Conservation (phyloP, 2,888 invertebrate species). For the Laothoe populi region DNA sequence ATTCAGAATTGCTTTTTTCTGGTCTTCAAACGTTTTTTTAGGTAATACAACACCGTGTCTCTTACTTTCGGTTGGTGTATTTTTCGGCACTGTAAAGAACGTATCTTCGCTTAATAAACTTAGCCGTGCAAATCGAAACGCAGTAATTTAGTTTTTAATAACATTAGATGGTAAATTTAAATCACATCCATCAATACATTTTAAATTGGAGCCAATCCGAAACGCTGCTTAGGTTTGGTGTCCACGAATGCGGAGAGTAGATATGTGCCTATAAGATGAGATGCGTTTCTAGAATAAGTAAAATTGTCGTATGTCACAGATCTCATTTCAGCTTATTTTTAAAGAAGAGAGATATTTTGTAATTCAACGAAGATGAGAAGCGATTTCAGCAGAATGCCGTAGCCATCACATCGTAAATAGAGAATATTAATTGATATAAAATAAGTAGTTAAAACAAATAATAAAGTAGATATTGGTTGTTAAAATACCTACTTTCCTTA, state of each 20-base stretch:
- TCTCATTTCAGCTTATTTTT: neutral
- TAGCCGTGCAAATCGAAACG: constrained; percentile 15
- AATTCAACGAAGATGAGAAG: no score
- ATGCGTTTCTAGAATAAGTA: neutral
- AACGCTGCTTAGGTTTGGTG: neutral
- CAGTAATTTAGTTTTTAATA: constrained; percentile 20
- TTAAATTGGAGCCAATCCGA: neutral
- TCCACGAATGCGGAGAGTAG: neutral
- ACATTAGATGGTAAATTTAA: constrained; percentile 7
- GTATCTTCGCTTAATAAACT: constrained; percentile 10
- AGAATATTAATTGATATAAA: no score
- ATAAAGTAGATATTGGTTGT: no score
- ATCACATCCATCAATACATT: neutral
- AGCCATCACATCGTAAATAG: no score
- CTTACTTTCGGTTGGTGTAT: neutral
- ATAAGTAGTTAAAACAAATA: no score
- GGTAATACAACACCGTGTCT: neutral
- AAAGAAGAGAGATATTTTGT: no score
- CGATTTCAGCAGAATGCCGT: no score
- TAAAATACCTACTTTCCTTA: no score
- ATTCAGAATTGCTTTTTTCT: neutral
- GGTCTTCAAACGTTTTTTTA: neutral
- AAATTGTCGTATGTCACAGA: neutral
- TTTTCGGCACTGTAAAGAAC: constrained; percentile 3
- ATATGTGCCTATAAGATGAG: no score